Evolutionary conservation across 2,113 vertebrate genomes (phyloP), one percentile per base, ranked within the genome.

Genomic region (Piprites chloris): DNA sequence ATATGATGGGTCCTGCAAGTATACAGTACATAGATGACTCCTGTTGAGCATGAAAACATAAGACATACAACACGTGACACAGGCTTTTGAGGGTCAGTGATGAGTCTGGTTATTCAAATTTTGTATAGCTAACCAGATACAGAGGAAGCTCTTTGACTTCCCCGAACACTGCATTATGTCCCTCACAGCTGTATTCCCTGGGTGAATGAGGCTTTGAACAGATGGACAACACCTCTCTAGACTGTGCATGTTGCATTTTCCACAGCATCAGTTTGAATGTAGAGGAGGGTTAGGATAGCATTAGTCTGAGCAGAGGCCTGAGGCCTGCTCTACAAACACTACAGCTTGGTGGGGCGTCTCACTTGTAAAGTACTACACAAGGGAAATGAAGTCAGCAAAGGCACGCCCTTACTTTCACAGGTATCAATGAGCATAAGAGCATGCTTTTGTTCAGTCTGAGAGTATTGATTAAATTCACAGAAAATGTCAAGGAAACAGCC

Each of bases 191-290:
- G 35, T 11, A 59, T 83, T 56, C 42, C 22, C 24, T 5, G 6
- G 19, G 5, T 85, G 16, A 61, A 49, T 37, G 11, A 53, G 20
- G 3, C 28, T 41, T 35, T 89, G 44, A 42, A 23, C 3, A 92
- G 3, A 30, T 13, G 18, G 28, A 41, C 16, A 84, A 2, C 8
- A 61, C 5, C 9, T 49, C 52, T 80, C 22, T 30, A 41, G 26
- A 67, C 5, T 63, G 37, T n/a, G 8, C 13, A 42, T 1, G 0
- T 16, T 46, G 24, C 5, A 1, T 49, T 68, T 75, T 56, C 14
- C 49, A 78, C 35, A 19, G 41, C 6, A 9, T 18, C 42, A n/a
- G 8, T 86, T 39, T 74, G 59, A 71, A 67, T 6, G 9, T 12
- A 47, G 20, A n/a, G 8, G 21, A 49, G 16, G 8, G 9, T 68